These are phyloP conservation scores for Bolinopsis microptera DNA, from an alignment of 37 sponge, comb jelly and placozoan genomes.

Conservation along the genomic window DNA sequence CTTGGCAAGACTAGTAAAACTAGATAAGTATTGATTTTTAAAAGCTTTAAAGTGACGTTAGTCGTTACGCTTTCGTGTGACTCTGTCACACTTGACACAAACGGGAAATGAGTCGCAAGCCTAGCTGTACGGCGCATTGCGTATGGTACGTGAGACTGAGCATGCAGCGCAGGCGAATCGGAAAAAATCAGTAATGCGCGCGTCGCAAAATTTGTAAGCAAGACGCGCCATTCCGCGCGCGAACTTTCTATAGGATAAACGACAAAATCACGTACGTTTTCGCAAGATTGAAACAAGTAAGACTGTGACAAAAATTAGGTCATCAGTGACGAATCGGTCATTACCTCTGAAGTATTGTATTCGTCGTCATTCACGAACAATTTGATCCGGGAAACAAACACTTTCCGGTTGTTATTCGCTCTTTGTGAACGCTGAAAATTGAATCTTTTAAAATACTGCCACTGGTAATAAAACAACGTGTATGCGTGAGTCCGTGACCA, in stretches of 20 bases:
- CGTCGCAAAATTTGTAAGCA: not conserved
- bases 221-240: not conserved
- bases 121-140: too few relatives aligned
- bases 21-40: too few relatives aligned
- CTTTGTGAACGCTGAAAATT: not conserved
- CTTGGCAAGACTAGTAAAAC: too few relatives aligned
- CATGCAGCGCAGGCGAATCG: too few relatives aligned
- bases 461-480: too few relatives aligned
- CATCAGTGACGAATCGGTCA: not conserved
- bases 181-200: not conserved
- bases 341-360: conserved; percentile 9
- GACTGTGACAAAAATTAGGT: not conserved
- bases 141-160: too few relatives aligned
- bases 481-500: too few relatives aligned
- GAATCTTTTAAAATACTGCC: not conserved
- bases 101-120: too few relatives aligned
- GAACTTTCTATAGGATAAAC: not conserved
- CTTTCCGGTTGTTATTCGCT: not conserved
- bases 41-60: too few relatives aligned
- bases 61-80: too few relatives aligned
- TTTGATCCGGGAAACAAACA: conserved; percentile 2
- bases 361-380: conserved; percentile 13
- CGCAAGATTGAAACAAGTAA: not conserved
- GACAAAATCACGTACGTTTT: not conserved
- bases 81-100: too few relatives aligned